Evolutionary conservation across 1,140 invertebrate genomes (phyloP).

Genomic region (Frieseomelitta varia): DNA sequence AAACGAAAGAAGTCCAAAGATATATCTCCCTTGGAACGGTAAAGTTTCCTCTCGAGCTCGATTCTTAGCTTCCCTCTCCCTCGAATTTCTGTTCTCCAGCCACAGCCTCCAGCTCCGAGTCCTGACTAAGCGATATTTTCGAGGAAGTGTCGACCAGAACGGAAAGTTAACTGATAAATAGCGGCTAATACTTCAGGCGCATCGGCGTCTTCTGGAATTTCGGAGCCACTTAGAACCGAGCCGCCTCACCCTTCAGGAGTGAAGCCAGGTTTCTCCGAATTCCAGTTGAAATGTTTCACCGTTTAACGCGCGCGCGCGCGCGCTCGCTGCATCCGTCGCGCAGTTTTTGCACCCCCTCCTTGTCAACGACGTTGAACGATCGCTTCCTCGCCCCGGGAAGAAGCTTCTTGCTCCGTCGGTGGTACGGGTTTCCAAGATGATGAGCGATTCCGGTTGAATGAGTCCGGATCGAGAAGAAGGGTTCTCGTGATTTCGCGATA

Average conservation of each 20-base stretch:
- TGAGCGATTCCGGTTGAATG: background rate
- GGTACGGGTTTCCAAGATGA: background rate
- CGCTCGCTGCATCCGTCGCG: background rate
- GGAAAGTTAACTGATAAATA: conserved; percentile 73
- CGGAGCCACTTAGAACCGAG: conserved; percentile 43
- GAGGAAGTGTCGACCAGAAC: conserved; percentile 51
- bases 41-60: conserved; percentile 9
- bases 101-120: background rate
- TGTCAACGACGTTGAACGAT: conserved; percentile 52
- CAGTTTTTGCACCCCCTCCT: conserved; percentile 42
- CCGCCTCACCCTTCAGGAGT: background rate
- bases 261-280: conserved; percentile 3
- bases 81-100: accelerated
- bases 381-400: conserved; percentile 7
- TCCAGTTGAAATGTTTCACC: background rate
- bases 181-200: conserved; percentile 63
- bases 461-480: background rate
- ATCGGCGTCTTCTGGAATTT: conserved; percentile 55
- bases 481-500: background rate
- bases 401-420: conserved; percentile 27
- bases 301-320: conserved; percentile 5
- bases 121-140: conserved; percentile 53
- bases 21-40: conserved; percentile 18
- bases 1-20: conserved; percentile 40
- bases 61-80: background rate